A percentile compares a stretch with the other conserved stretches of the same genome.
Conservation (phyloP, 1,140 invertebrate genomes). For the Polypedilum vanderplanki region DNA sequence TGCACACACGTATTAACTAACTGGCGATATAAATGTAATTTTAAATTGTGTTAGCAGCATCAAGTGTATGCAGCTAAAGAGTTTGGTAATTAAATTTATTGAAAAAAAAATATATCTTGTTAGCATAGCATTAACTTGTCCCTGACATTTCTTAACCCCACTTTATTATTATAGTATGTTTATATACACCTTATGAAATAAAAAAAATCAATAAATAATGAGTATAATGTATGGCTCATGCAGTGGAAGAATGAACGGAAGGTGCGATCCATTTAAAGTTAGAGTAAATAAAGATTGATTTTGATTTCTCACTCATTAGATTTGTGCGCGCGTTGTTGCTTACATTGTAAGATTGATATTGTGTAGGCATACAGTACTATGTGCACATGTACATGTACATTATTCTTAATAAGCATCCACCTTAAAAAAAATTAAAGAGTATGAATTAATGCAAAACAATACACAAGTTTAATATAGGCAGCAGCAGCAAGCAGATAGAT, state of each 20-base stretch:
- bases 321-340: too few species aligned
- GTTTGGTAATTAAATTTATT: neutral
- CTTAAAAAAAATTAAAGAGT: neutral
- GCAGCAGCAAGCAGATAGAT: neutral
- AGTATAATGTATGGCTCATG: neutral
- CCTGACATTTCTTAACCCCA: constrained; percentile 16
- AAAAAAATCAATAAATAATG: too few species aligned
- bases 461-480: neutral
- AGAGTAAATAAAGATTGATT: neutral
- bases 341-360: too few species aligned
- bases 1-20: too few species aligned
- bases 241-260: neutral
- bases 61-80: neutral
- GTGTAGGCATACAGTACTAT: too few species aligned
- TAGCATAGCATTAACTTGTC: neutral
- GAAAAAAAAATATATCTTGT: neutral
- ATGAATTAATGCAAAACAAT: constrained; percentile 8
- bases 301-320: neutral
- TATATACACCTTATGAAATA: too few species aligned
- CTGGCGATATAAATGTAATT: too few species aligned
- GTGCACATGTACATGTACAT: too few species aligned
- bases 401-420: constrained; percentile 9
- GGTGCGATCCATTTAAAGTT: neutral
- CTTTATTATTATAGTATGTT: too few species aligned
- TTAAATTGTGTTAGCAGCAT: neutral